Base-by-base conservation (phyloP, 2,888 invertebrate genomes). In the Apotomis capreana region DNA sequence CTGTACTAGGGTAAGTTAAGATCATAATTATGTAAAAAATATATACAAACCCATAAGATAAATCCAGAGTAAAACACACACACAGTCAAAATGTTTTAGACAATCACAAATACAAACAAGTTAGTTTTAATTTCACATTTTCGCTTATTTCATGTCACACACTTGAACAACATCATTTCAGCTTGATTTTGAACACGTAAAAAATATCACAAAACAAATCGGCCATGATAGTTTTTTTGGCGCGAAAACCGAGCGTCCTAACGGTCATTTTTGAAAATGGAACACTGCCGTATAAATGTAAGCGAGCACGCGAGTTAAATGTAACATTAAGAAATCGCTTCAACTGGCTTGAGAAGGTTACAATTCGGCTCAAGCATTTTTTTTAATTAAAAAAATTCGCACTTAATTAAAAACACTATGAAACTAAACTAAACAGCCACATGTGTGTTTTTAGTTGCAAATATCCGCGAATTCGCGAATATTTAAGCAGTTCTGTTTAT, bases 151-250 rank as follows among this genome's bases (percentile, higher is more conserved):
- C 80, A 76, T 80, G 74, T 76, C 74, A 75, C 60, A 37, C 64
- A 77, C 80, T 77, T 59, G 73, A 79, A 79, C 77, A 84, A 86
- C 87, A 86, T 92, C 92, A 92, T 92, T 92, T 92, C 89, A 91
- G 88, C 85, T 92, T 92, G 76, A 91, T 92, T 91, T 92, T 92
- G 78, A 92, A 92, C 78, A 91, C 84, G 79, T 88, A 90, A 78
- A 88, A 92, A 63, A 89, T 87, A 77, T 89, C 87, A 73, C 87
- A 85, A 76, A 86, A 83, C 60, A 81, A 75, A 63, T 84, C 86
- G 78, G 84, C 87, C 89, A 90, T 89, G 76, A 83, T 89, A 76
- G 86, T 82, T 84, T 89, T 90, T 90, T 87, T 91, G 89, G 91
- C 92, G 92, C 90, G 89, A 88, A 91, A 89, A 83, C 79, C 80